Evolutionary conservation across 2,888 invertebrate genomes (phyloP).

Genomic region (Spicauda simplicius): DNA sequence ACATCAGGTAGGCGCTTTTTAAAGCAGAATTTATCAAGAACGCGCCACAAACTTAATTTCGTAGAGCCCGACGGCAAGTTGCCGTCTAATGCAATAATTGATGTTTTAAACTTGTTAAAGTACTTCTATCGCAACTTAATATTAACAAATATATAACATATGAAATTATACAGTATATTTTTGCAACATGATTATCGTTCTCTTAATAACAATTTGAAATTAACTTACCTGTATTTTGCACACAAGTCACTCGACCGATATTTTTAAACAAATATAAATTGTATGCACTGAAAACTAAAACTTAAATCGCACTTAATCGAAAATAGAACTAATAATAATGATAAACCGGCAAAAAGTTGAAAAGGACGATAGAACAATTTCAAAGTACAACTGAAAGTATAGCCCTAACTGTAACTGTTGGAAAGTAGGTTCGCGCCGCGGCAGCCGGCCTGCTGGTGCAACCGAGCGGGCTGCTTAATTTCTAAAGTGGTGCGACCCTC

Average conservation of each 20-base stretch:
- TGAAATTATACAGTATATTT: not conserved
- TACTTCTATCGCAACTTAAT: not conserved
- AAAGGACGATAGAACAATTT: not conserved
- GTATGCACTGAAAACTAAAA: too few species aligned
- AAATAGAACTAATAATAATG: too few species aligned
- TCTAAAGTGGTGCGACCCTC: constrained; percentile 18
- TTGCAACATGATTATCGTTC: not conserved
- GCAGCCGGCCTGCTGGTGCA: not conserved
- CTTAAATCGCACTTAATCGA: too few species aligned
- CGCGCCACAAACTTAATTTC: constrained; percentile 6
- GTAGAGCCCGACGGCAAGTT: not conserved
- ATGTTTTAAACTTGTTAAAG: not conserved
- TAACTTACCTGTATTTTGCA: not conserved
- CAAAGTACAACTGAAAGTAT: not conserved
- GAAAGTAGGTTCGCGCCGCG: constrained; percentile 14
- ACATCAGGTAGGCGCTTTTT: not conserved
- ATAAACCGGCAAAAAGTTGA: too few species aligned
- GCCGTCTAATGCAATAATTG: not conserved
- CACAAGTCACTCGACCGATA: too few species aligned
- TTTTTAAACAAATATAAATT: too few species aligned
- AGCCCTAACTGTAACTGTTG: not conserved
- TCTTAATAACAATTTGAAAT: not conserved
- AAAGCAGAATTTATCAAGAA: constrained; percentile 11
- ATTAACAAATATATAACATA: too few species aligned
- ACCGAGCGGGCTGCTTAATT: not conserved